Evolutionary conservation across 2,113 vertebrate species (phyloP).

Genomic region (Colius striatus): DNA sequence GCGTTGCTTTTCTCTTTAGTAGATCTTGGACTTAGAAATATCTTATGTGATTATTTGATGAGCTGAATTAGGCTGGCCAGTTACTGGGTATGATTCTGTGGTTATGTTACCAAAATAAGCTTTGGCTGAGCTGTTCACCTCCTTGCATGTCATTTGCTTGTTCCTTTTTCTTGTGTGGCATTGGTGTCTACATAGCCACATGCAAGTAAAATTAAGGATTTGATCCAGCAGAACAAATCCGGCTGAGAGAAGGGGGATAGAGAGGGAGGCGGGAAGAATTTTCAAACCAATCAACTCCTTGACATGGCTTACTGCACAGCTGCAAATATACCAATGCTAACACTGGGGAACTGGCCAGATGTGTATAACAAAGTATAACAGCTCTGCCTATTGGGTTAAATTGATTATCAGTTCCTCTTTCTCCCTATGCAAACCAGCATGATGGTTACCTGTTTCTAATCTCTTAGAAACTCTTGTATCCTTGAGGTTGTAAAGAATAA

Average conservation of each 20-base stretch:
- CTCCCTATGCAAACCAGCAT: background rate
- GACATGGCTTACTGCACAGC: background rate
- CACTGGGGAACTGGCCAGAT: background rate
- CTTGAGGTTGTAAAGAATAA: background rate
- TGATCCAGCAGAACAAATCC: background rate
- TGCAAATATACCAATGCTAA: background rate
- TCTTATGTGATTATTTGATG: background rate
- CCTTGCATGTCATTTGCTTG: background rate
- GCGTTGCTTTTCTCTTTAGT: background rate
- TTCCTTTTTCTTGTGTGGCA: background rate
- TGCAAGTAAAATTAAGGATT: background rate
- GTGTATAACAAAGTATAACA: background rate
- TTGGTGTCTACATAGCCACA: background rate
- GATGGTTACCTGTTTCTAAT: background rate
- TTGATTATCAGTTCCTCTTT: background rate
- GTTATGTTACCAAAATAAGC: background rate
- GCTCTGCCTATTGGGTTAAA: background rate
- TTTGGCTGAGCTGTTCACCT: background rate
- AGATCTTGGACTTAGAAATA: background rate
- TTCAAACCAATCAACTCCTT: background rate
- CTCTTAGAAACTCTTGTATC: background rate
- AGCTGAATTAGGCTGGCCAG: background rate
- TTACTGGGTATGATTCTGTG: accelerated
- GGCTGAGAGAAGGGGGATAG: background rate
- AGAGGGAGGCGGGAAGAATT: background rate